Evolutionary conservation across 2,797 vertebrate species (phyloP).

Genomic region (Microctenopoma steveboyesi): DNA sequence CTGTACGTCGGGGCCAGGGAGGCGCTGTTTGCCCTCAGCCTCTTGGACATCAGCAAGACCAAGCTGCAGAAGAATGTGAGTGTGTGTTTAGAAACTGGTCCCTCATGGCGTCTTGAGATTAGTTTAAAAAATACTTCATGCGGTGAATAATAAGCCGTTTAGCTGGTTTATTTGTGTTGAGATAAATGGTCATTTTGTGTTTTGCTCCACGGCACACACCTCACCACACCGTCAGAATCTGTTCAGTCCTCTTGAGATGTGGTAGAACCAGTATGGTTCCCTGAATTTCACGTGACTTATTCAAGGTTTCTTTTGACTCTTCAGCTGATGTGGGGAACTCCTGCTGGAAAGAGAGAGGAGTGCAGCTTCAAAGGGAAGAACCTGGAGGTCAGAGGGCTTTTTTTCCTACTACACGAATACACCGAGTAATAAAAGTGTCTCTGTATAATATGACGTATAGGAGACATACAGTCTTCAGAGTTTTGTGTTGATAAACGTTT

Average conservation of each 20-base stretch:
- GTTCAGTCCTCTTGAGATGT: background rate
- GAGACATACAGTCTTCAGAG: slow-evolving; percentile 5
- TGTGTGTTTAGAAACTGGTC: slow-evolving; percentile 1
- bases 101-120: background rate
- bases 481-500: slow-evolving; percentile 60
- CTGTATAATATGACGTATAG: background rate
- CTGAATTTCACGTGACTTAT: slow-evolving; percentile 32
- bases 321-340: slow-evolving; percentile 90
- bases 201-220: background rate
- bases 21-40: slow-evolving; percentile 86
- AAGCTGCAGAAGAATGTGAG: slow-evolving; percentile 82
- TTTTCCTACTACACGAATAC: background rate
- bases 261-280: background rate
- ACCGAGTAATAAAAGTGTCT: slow-evolving; percentile 22
- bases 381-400: slow-evolving; percentile 82
- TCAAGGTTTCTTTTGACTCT: slow-evolving; percentile 40
- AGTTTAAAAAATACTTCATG: background rate
- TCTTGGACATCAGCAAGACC: slow-evolving; percentile 81
- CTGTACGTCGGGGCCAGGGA: slow-evolving; percentile 92
- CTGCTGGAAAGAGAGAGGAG: slow-evolving; percentile 88
- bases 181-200: background rate
- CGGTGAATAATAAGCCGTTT: background rate
- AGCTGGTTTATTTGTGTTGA: background rate
- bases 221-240: background rate
- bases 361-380: slow-evolving; percentile 96